Conservation (phyloP, 1,140 invertebrate genomes). For the Ylistrum balloti region DNA sequence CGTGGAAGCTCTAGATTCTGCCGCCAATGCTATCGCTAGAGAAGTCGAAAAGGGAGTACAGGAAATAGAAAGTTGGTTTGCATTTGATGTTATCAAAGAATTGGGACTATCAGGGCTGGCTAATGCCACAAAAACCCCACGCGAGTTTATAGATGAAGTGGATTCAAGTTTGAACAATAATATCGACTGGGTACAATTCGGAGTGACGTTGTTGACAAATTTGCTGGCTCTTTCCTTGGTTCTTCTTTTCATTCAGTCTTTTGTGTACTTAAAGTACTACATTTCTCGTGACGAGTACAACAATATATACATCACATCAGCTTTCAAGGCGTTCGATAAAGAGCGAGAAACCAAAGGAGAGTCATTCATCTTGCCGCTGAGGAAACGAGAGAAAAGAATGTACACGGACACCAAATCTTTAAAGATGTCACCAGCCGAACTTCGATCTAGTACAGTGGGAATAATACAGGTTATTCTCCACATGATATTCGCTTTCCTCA, state of each 20-base stretch:
- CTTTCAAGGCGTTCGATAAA: constrained; percentile 45
- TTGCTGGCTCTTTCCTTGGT: constrained; percentile 44
- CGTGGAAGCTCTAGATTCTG: constrained; percentile 39
- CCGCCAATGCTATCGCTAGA: constrained; percentile 33
- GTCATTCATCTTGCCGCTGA: constrained; percentile 50
- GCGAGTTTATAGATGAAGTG: constrained; percentile 44
- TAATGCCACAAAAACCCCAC: constrained; percentile 41
- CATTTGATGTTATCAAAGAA: constrained; percentile 43
- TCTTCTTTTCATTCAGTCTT: constrained; percentile 46
- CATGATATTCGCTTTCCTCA: constrained; percentile 44
- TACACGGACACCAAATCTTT: constrained; percentile 46
- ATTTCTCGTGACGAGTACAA: constrained; percentile 52
- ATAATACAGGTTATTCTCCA: constrained; percentile 52
- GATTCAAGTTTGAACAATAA: constrained; percentile 30
- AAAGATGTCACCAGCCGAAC: constrained; percentile 43
- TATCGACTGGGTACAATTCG: neutral
- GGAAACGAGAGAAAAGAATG: constrained; percentile 50
- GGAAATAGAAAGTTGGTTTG: constrained; percentile 48
- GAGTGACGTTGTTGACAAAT: constrained; percentile 19
- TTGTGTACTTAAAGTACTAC: constrained; percentile 53
- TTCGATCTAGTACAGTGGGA: constrained; percentile 4
- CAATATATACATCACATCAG: constrained; percentile 56
- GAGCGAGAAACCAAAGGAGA: neutral
- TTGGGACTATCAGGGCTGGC: neutral
- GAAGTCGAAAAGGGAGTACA: neutral